A percentile compares a stretch with the other conserved stretches of the same genome.
Conservation (phyloP, 2,888 invertebrate species). For the Patella pellucida region DNA sequence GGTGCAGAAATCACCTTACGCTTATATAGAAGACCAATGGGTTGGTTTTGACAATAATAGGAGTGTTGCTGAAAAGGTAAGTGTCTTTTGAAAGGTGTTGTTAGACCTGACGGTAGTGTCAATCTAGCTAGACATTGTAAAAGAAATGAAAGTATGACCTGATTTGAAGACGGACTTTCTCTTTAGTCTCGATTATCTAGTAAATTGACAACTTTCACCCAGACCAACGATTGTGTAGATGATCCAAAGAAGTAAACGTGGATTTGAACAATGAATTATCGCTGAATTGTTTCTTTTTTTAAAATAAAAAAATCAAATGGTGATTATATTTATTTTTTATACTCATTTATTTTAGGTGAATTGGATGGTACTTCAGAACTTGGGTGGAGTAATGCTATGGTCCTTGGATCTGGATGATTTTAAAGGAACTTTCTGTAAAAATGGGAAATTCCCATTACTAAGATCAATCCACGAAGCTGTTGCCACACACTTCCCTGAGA, state of each 20-base stretch:
- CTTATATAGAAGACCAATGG: conserved; percentile 46
- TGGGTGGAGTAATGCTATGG: conserved; percentile 72
- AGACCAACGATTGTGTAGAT: no score
- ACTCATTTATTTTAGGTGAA: conserved; percentile 74
- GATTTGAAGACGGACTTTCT: no score
- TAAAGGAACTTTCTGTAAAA: conserved; percentile 51
- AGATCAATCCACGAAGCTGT: conserved; percentile 41
- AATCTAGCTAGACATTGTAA: no score
- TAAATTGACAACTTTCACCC: no score
- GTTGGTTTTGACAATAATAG: conserved; percentile 46
- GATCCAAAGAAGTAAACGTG: no score
- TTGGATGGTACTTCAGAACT: conserved; percentile 81
- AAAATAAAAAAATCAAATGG: neutral
- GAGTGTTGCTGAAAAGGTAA: conserved; percentile 52
- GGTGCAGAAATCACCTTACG: conserved; percentile 49
- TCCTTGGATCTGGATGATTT: conserved; percentile 63
- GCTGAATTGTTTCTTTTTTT: neutral
- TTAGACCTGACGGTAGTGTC: no score
- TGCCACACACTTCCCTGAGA: conserved; percentile 19
- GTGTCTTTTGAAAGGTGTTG: neutral
- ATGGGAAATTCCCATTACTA: conserved; percentile 54
- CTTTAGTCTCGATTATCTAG: no score
- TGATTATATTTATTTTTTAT: neutral
- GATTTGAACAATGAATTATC: neutral
- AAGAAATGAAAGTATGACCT: no score